These are phyloP conservation scores for Drosophila suboccidentalis DNA, from an alignment of 2,888 invertebrate genomes.

Conservation along the genomic window DNA sequence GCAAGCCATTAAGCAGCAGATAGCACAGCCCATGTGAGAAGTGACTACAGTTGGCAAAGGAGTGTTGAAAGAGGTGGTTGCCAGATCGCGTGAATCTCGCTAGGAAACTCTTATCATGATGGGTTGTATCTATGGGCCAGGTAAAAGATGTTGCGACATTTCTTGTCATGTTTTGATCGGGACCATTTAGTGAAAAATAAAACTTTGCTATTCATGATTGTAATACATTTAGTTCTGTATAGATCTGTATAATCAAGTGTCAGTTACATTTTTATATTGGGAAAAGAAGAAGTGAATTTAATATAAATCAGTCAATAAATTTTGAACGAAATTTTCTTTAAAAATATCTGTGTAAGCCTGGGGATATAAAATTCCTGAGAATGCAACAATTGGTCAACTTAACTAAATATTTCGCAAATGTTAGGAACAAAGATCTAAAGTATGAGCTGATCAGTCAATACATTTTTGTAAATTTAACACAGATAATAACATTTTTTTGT, in stretches of 20 bases:
- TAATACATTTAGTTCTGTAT: no score
- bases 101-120: not conserved
- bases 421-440: not conserved
- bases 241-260: no score
- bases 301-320: no score
- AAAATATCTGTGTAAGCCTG: no score
- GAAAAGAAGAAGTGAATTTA: no score
- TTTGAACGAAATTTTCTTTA: no score
- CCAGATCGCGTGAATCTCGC: not conserved
- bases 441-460: no score
- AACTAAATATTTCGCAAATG: not conserved
- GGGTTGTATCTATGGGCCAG: not conserved
- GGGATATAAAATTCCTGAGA: not conserved
- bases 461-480: not conserved
- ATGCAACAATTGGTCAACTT: not conserved
- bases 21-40: conserved; percentile 7
- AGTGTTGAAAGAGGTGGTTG: not conserved
- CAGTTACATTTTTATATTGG: no score
- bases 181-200: not conserved
- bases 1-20: conserved; percentile 29
- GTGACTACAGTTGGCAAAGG: not conserved
- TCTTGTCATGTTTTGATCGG: no score
- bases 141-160: not conserved
- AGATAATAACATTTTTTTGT: conserved; percentile 5
- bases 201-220: not conserved